phyloP scores from a whole-genome alignment of 2,888 invertebrate genomes.

The Drosophila fulvimacula region DNA sequence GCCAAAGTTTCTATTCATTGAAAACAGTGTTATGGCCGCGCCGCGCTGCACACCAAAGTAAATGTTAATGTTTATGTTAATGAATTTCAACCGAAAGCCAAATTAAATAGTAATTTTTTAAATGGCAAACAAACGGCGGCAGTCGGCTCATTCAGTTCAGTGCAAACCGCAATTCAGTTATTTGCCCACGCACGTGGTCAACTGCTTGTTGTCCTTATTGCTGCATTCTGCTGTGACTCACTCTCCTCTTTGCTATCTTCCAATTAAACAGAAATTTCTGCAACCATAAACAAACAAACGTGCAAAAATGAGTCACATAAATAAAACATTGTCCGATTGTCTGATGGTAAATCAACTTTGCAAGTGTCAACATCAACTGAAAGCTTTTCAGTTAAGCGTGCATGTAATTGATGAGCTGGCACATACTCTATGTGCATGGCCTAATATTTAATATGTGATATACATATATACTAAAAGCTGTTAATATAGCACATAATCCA shows the following conservation, averaged over 20 bases:
- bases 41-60: not conserved
- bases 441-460: not conserved
- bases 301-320: conserved; percentile 37
- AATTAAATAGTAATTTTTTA: conserved; percentile 42
- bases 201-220: not conserved
- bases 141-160: not conserved
- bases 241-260: conserved; percentile 13
- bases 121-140: conserved; percentile 15
- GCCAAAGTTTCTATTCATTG: conserved; percentile 66
- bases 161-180: conserved; percentile 37
- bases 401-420: not conserved
- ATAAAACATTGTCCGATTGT: conserved; percentile 29
- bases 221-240: conserved; percentile 2
- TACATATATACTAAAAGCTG: too few species aligned
- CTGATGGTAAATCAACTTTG: conserved; percentile 17
- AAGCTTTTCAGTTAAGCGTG: not conserved
- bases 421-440: not conserved
- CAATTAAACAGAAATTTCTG: conserved; percentile 71
- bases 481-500: too few species aligned
- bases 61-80: conserved; percentile 56
- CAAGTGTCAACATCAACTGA: conserved; percentile 10
- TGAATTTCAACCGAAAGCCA: conserved; percentile 50
- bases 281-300: conserved; percentile 49
- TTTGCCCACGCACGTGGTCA: conserved; percentile 36
- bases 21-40: conserved; percentile 29